Conservation (phyloP, 2,113 vertebrate genomes). For the Chamaea fasciata region DNA sequence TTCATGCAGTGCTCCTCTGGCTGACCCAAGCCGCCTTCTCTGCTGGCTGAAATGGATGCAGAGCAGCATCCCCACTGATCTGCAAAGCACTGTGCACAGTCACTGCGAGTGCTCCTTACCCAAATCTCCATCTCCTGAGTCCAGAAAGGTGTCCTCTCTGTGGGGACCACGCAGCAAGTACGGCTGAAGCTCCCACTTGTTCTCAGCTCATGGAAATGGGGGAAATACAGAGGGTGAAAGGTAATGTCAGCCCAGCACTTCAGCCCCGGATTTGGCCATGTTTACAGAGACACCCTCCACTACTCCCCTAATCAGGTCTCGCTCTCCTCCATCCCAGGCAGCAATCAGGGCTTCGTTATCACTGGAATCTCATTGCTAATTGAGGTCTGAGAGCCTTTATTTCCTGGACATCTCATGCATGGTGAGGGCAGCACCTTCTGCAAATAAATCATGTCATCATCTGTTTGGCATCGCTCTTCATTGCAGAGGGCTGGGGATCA, state of each 20-base stretch:
- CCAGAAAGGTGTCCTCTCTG: background rate
- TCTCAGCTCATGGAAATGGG: background rate
- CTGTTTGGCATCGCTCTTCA: background rate
- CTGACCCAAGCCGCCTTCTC: background rate
- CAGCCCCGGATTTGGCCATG: background rate
- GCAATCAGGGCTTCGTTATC: background rate
- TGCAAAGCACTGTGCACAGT: background rate
- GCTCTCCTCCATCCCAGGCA: background rate
- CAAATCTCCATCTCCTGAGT: background rate
- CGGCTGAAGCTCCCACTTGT: background rate
- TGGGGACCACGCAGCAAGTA: background rate
- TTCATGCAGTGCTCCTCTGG: background rate
- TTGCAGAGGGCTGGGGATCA: background rate
- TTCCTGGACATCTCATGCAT: constrained; percentile 60
- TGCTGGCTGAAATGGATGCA: background rate
- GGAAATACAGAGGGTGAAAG: background rate
- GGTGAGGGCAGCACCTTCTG: constrained; percentile 37
- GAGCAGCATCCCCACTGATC: background rate
- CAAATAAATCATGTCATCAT: constrained; percentile 51
- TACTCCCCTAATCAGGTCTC: background rate
- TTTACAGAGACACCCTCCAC: constrained; percentile 21
- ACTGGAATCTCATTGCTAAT: constrained; percentile 32
- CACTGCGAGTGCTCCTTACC: background rate
- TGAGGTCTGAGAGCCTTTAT: constrained; percentile 35
- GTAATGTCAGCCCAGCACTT: background rate